Percentiles rank a stretch among this genome's conserved stretches.
These are phyloP conservation scores for Hexactinellida sp. DNA, from an alignment of 37 sponge, comb jelly and placozoan genomes.

Conservation along the genomic window DNA sequence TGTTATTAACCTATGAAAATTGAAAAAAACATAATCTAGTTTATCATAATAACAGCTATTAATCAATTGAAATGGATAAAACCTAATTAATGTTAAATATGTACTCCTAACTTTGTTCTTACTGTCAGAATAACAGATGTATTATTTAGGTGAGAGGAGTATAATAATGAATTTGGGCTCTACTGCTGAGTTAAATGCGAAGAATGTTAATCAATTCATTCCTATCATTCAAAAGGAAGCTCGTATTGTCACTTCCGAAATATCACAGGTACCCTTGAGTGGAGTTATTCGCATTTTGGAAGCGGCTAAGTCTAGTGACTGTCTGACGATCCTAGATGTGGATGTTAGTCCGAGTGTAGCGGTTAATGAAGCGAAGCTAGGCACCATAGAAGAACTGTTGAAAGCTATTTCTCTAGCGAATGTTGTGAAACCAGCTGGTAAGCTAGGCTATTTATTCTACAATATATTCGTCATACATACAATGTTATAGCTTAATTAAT, in stretches of 20 bases:
- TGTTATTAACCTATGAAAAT: no score
- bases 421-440: conserved; percentile 6
- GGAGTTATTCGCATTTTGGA: conserved; percentile 59
- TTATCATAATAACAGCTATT: no score
- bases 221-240: conserved; percentile 31
- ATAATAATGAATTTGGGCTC: conserved; percentile 70
- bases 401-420: conserved; percentile 17
- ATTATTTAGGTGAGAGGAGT: conserved; percentile 70
- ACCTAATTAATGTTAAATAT: no score
- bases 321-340: conserved; percentile 54
- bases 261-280: conserved; percentile 78
- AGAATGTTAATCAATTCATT: conserved; percentile 36
- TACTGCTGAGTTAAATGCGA: conserved; percentile 43
- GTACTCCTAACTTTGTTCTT: background rate
- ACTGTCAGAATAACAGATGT: no score
- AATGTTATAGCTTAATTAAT: no score
- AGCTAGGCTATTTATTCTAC: background rate
- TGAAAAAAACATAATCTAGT: no score
- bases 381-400: conserved; percentile 51
- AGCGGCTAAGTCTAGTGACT: conserved; percentile 41
- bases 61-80: no score
- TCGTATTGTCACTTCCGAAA: conserved; percentile 64
- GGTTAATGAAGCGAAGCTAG: conserved; percentile 55
- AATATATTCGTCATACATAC: no score
- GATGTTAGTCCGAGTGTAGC: conserved; percentile 74